Percentiles rank a stretch among this genome's conserved stretches.
Conservation (phyloP, 2,888 invertebrate genomes). For the Drosophila tanythrix region DNA sequence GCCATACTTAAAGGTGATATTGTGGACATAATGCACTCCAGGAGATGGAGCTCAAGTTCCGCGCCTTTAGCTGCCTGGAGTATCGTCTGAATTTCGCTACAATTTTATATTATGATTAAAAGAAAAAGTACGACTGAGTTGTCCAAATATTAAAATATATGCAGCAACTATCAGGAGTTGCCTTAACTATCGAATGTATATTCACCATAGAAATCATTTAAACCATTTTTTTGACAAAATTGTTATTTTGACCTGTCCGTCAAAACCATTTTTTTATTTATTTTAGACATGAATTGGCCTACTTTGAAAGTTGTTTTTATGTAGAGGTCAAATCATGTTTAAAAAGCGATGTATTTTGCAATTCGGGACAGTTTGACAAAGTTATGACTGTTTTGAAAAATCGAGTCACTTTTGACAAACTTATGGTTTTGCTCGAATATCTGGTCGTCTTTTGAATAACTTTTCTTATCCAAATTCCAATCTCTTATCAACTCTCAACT, state of each 20-base stretch:
- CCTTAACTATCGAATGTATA: background rate
- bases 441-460: background rate
- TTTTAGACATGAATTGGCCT: background rate
- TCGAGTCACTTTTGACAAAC: background rate
- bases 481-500: background rate
- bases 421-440: background rate
- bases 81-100: background rate
- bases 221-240: background rate
- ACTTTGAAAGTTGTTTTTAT: background rate
- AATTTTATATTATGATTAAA: background rate
- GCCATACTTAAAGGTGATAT: slow-evolving; percentile 6
- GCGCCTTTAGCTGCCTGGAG: background rate
- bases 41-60: background rate
- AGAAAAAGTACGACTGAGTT: no score
- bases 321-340: background rate
- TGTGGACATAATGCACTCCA: background rate
- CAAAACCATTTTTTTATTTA: no score
- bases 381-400: background rate
- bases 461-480: background rate
- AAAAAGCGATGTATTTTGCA: background rate
- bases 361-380: no score
- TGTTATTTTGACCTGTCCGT: background rate
- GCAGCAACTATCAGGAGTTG: background rate
- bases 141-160: background rate
- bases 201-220: background rate